Evolutionary conservation across 2,113 vertebrate genomes (phyloP), one percentile per base, ranked within the genome.

Genomic region (Prochilodus magdalenae): DNA sequence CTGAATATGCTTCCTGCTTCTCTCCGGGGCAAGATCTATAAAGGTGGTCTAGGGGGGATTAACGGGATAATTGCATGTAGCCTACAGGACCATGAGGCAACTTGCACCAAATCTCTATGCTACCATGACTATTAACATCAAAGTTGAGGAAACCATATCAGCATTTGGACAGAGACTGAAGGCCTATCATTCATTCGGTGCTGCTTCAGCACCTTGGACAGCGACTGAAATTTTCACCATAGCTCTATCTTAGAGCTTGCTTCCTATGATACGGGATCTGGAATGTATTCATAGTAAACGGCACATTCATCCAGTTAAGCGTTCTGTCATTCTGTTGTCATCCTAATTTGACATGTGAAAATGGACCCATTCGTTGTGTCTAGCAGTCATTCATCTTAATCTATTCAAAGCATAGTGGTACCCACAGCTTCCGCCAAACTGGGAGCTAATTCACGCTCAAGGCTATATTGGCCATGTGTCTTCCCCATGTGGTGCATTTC

Each of bases 161-260:
- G 71, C 79, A 81, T 74, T 81, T 81, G 79, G 79, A 81, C 71
- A 66, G 71, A 66, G 79, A 24, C 27, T 60, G 60, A 26, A 80
- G 24, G n/a, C 24, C 60, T n/a, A 80, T 73, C 44, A 67, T 66
- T 75, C 72, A 75, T 44, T 33, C 29, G 36, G 24, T 20, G 80
- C 80, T 75, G 51, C 69, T 75, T 81, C 80, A 81, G 80, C 80
- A 81, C 72, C 62, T 59, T 26, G 62, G 80, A 81, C 80, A 81
- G 80, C 3, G 6, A 55, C 63, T 14, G 8, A 29, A 44, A 18
- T n/a, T 10, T 44, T 71, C 57, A 24, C 53, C 12, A 20, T 10
- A 44, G 57, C 44, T 11, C 40, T 44, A 10, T 44, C 40, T 44
- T 51, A 36, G 60, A 67, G n/a, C 40, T 22, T 72, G 27, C 29